Evolutionary conservation across 2,888 invertebrate species (phyloP), one percentile per base, ranked within the genome.

Genomic region (Chaetogeoica ovagalla): DNA sequence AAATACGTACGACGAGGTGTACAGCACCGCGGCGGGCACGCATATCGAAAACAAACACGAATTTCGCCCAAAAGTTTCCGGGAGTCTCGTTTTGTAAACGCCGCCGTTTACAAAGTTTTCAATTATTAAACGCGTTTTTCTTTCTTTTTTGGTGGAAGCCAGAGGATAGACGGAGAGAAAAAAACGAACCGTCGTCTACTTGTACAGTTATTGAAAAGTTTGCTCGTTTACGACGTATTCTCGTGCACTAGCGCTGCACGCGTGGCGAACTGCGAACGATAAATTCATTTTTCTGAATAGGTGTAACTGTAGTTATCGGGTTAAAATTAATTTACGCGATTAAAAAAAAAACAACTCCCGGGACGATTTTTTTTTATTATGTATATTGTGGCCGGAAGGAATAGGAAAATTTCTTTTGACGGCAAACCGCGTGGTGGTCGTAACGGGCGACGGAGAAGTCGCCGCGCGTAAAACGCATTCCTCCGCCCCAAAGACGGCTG

Each of bases 201-300:
- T n/a, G 13, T 62, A 15, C 48, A 72, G n/a, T n/a, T n/a, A 62
- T 73, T 62, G 72, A 30, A 72, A 72, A 72, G 72, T 72, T 72
- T 48, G 13, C 62, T n/a, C 39, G 6, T 21, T 13, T 43, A 60
- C 6, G 17, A 60, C 23, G 59, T 30, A 30, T 30, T 30, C 30
- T 30, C 30, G 30, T 30, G 30, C 2, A 59, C 60, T 72, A 43
- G 30, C 2, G 39, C 60, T 72, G 60, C 30, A 60, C 43, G 13
- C 13, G 13, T 52, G 21, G 43, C 37, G 21, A 39, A 72, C 43
- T 23, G 11, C 39, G 30, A 30, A 30, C 1, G 60, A 60, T 59
- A 60, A 72, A 60, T 72, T 43, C 17, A 71, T 71, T 71, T 59
- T 13, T 60, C 23, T 60, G 17, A 7, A 9, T 9, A 9, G 39